Evolutionary conservation across 2,113 vertebrate species (phyloP).

Genomic region (Prolemur simus): DNA sequence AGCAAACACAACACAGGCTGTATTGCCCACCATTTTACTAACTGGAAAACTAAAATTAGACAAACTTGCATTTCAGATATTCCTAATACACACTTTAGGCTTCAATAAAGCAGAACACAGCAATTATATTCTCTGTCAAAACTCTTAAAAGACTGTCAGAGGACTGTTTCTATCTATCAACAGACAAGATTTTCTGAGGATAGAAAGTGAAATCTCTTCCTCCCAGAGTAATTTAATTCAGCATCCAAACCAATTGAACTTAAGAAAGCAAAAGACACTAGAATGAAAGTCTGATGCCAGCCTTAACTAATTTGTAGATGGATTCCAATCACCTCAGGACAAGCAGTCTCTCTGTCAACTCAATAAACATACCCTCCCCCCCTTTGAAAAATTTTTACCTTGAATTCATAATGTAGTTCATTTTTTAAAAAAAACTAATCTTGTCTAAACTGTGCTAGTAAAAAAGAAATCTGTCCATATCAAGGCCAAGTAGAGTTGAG

Average conservation of each 20-base stretch:
- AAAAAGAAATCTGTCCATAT: background rate
- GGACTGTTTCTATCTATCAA: background rate
- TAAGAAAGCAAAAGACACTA: background rate
- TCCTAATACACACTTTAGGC: background rate
- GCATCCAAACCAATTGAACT: constrained; percentile 30
- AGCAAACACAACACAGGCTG: background rate
- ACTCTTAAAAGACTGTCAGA: background rate
- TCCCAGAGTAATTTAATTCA: background rate
- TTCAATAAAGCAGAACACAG: constrained; percentile 11
- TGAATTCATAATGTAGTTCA: background rate
- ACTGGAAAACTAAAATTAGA: background rate
- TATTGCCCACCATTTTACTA: background rate
- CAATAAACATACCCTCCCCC: background rate
- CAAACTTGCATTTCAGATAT: constrained; percentile 32
- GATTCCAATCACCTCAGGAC: background rate
- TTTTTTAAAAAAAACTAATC: background rate
- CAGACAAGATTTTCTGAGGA: background rate
- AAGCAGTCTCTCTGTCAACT: background rate
- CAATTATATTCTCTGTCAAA: background rate
- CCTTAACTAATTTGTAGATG: background rate
- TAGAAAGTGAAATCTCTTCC: background rate
- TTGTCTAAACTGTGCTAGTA: background rate
- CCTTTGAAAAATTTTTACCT: background rate
- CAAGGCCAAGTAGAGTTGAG: background rate
- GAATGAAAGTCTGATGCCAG: background rate